Evolutionary conservation across 1,140 invertebrate genomes (phyloP), one percentile per base, ranked within the genome.

Genomic region (Drosophila insularis): DNA sequence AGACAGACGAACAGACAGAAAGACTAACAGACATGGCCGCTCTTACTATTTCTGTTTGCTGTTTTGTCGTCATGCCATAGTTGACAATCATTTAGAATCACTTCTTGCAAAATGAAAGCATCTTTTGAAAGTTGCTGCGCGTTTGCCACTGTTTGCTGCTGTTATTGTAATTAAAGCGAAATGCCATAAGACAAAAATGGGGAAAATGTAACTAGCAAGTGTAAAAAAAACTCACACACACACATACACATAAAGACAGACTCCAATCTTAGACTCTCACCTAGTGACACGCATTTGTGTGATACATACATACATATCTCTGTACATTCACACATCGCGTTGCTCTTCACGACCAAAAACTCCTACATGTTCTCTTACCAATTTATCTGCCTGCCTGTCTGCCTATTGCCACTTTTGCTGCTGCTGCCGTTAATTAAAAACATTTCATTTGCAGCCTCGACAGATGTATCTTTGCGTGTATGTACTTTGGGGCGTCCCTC

Each of bases 21-120:
- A 27, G 37, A 21, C 58, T 11, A 14, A 43, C 32, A 77, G 78
- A 86, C 14, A 50, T 50, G 21, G 17, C 2, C 17, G 43, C 75
- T 61, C 37, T 39, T 62, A 40, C 21, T 68, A 71, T 53, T 71
- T 67, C 40, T 69, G 54, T 70, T 59, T 68, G 71, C 54, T 78
- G 74, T 74, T 78, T 81, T 86, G 78, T 79, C 81, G 81, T 76
- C 77, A 65, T 84, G 82, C 84, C 84, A 87, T 87, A 87, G 84
- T 87, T 87, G 84, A 87, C 84, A 87, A 87, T 87, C 84, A 89
- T 89, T 87, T 89, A 87, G 84, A 87, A 87, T 87, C 84, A 86
- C 82, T 86, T 86, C 84, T 84, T 77, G 84, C 80, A 87, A 87
- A 87, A 87, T 87, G 84, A 87, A 87, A 87, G 84, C 84, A 87